phyloP scores from a whole-genome alignment of 1,140 invertebrate species.

The Elymnias hypermnestra region DNA sequence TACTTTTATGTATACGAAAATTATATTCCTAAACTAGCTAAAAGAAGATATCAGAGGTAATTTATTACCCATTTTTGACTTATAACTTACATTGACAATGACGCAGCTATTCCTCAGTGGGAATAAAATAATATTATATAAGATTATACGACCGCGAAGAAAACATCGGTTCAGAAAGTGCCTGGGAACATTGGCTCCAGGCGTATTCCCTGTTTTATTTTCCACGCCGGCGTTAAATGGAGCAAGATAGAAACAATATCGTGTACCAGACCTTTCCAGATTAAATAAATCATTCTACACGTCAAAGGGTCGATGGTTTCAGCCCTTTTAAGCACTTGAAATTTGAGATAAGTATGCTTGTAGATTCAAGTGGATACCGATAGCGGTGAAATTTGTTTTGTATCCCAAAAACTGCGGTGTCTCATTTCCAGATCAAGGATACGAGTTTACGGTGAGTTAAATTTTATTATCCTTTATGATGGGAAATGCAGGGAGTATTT shows the following conservation, averaged over 20 bases:
- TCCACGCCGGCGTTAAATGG: not conserved
- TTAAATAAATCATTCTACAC: slow-evolving; percentile 10
- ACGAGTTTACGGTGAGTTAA: no score
- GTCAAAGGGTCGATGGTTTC: slow-evolving; percentile 9
- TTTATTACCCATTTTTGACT: no score
- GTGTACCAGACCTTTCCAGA: slow-evolving; percentile 4
- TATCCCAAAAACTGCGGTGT: not conserved
- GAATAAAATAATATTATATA: no score
- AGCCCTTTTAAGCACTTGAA: slow-evolving; percentile 9
- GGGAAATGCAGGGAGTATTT: no score
- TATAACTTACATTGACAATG: no score
- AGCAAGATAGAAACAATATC: slow-evolving; percentile 5
- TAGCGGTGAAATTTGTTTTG: not conserved
- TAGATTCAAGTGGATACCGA: not conserved
- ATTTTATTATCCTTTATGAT: no score
- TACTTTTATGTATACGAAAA: no score
- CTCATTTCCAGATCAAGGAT: not conserved
- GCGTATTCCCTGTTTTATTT: slow-evolving; percentile 2
- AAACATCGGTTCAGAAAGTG: not conserved
- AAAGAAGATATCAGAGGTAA: no score
- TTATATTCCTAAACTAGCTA: no score
- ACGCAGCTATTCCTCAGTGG: no score
- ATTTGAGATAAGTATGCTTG: slow-evolving; percentile 4
- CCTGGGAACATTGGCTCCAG: slow-evolving; percentile 1
- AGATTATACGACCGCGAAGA: not conserved